Conservation (phyloP, 2,797 vertebrate species). For the Etheostoma nigrum region DNA sequence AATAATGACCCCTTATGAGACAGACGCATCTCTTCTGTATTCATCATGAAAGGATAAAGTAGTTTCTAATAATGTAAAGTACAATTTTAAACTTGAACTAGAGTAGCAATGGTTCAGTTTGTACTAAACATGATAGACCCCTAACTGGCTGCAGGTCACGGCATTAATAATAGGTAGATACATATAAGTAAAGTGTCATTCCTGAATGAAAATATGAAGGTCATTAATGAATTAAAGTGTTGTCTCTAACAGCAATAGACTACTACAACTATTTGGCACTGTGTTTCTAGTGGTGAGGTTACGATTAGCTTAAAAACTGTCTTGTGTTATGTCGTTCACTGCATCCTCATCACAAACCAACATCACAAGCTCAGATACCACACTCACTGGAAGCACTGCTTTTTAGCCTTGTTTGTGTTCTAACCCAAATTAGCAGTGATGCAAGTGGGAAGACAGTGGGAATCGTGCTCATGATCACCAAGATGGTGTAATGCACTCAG, state of each 20-base stretch:
- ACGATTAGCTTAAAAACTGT: neutral
- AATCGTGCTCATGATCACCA: conserved; percentile 12
- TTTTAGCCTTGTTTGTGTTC: neutral
- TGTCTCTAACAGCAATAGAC: neutral
- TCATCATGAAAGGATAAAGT: neutral
- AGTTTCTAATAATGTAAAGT: conserved; percentile 4
- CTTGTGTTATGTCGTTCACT: neutral
- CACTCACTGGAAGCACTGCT: neutral
- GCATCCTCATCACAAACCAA: neutral
- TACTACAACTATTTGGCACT: neutral
- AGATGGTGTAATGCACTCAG: neutral
- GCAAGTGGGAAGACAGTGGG: conserved; percentile 10
- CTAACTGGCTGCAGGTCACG: conserved; percentile 1
- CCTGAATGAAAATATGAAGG: neutral
- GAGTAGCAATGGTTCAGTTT: conserved; percentile 6
- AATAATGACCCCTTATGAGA: neutral
- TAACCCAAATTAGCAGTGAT: conserved; percentile 16
- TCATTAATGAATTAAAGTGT: neutral
- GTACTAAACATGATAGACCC: neutral
- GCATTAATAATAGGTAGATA: neutral
- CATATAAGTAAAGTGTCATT: neutral
- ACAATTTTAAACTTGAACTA: neutral
- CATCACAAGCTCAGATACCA: neutral
- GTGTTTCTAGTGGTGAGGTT: neutral
- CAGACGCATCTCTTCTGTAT: neutral